Evolutionary conservation across 2,797 vertebrate genomes (phyloP).

Genomic region (Xyrichtys novacula): DNA sequence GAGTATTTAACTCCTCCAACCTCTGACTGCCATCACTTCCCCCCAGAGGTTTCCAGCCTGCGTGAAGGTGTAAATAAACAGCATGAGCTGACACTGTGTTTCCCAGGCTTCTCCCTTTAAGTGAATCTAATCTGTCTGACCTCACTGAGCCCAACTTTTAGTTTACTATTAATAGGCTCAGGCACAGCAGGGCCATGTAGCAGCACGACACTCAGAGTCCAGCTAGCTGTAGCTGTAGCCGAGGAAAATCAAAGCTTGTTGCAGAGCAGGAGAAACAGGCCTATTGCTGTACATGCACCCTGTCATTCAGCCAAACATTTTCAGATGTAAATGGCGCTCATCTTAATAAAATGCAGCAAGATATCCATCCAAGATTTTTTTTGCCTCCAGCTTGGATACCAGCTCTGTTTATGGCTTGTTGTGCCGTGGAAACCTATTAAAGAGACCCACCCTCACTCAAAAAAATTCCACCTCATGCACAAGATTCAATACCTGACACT

Average conservation of each 20-base stretch:
- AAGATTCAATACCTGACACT: background rate
- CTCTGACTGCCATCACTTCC: background rate
- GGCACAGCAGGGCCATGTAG: conserved; percentile 24
- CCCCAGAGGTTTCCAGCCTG: conserved; percentile 17
- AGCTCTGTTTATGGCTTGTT: conserved; percentile 11
- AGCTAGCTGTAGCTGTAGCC: conserved; percentile 28
- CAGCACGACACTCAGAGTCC: conserved; percentile 21
- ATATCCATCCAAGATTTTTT: background rate
- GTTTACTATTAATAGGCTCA: conserved; percentile 84
- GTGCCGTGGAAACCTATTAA: conserved; percentile 28
- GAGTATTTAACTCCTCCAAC: background rate
- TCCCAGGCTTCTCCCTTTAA: conserved; percentile 76
- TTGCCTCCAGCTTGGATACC: conserved; percentile 18
- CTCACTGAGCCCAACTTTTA: conserved; percentile 75
- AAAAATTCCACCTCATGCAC: conserved; percentile 33
- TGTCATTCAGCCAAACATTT: background rate
- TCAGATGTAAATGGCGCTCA: background rate
- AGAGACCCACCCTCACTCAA: conserved; percentile 21
- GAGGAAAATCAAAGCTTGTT: conserved; percentile 15
- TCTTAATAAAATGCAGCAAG: background rate
- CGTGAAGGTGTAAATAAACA: conserved; percentile 58
- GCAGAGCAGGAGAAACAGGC: conserved; percentile 12
- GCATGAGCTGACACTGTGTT: conserved; percentile 59
- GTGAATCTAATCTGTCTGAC: conserved; percentile 82
- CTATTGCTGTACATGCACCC: background rate